Percentiles rank a stretch among this genome's conserved stretches.
These are phyloP conservation scores for Neodiprion pinetum DNA, from an alignment of 1,140 invertebrate genomes.

Conservation along the genomic window DNA sequence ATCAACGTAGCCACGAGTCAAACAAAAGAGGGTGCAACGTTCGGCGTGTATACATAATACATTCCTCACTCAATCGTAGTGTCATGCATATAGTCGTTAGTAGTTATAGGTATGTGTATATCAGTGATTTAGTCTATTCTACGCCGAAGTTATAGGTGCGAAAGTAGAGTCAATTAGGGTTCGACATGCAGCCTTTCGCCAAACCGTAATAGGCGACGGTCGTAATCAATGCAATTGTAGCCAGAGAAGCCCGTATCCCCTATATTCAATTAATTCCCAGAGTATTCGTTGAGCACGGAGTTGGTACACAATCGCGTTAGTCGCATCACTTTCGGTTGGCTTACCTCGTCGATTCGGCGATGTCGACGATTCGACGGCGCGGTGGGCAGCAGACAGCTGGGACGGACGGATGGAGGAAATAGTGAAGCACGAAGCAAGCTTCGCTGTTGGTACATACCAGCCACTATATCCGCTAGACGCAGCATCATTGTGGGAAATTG, in stretches of 20 bases:
- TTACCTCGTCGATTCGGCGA: slow-evolving; percentile 29
- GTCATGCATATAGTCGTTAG: too few species aligned
- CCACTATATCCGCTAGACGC: neutral
- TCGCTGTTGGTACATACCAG: neutral
- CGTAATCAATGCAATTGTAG: neutral
- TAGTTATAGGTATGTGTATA: too few species aligned
- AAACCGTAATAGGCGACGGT: neutral
- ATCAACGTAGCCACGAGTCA: too few species aligned
- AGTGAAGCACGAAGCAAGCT: neutral
- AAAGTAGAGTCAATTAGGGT: too few species aligned
- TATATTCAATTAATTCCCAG: slow-evolving; percentile 12
- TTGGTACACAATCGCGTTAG: slow-evolving; percentile 58
- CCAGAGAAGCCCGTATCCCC: neutral
- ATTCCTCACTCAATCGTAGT: too few species aligned
- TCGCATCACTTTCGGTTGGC: slow-evolving; percentile 49
- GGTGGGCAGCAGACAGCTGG: slow-evolving; percentile 20
- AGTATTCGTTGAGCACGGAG: slow-evolving; percentile 38
- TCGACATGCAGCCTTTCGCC: too few species aligned
- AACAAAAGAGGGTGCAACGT: too few species aligned
- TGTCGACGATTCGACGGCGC: slow-evolving; percentile 40
- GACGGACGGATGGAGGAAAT: neutral
- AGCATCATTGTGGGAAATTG: slow-evolving; percentile 49
- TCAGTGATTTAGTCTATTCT: too few species aligned
- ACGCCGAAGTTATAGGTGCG: too few species aligned
- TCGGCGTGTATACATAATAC: too few species aligned